Evolutionary conservation across 2,113 vertebrate species (phyloP).

Genomic region (Thryonomys swinderianus): DNA sequence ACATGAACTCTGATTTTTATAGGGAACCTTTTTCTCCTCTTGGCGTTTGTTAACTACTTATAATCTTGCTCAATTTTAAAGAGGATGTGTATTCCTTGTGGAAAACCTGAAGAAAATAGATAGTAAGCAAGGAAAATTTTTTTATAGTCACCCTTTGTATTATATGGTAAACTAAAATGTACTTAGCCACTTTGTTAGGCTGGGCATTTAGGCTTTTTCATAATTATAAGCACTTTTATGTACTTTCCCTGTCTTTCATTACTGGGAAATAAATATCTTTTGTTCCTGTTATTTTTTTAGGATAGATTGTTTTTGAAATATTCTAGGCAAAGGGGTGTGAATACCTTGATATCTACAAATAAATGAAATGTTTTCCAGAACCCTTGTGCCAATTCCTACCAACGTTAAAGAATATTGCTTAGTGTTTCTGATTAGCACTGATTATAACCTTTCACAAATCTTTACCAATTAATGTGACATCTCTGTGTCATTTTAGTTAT

Average conservation of each 20-base stretch:
- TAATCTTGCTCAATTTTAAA: conserved; percentile 13
- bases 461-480: neutral
- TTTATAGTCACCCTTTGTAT: neutral
- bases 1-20: neutral
- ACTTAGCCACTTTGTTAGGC: neutral
- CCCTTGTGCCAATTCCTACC: neutral
- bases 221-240: conserved; percentile 2
- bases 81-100: neutral
- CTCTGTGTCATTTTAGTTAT: neutral
- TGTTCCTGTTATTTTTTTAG: neutral
- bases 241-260: neutral
- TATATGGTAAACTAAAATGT: neutral
- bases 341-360: neutral
- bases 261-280: conserved; percentile 37
- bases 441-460: neutral
- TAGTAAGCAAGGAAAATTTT: conserved; percentile 2
- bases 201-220: neutral
- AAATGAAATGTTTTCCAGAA: conserved; percentile 10
- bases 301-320: neutral
- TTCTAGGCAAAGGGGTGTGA: neutral
- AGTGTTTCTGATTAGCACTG: neutral
- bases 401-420: neutral
- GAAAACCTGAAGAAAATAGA: neutral
- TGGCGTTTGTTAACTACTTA: conserved; percentile 5
- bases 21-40: neutral